Conservation (phyloP, 2,113 vertebrate genomes). For the Ia io region DNA sequence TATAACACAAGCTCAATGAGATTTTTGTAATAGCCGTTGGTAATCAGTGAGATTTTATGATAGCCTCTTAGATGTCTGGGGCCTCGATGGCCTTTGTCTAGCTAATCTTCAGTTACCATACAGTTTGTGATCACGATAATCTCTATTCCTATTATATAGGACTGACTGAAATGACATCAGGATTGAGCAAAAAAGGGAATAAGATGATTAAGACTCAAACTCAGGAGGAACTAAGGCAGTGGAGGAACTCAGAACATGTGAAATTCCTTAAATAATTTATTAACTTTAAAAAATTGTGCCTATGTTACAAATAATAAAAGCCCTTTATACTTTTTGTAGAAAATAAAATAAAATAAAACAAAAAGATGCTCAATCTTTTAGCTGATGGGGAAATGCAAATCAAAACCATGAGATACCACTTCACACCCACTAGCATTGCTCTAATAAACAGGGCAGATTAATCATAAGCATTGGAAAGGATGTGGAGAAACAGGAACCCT, state of each 20-base stretch:
- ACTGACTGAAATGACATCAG: not conserved
- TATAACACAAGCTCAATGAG: too few relatives aligned
- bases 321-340: too few relatives aligned
- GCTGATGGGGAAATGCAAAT: not conserved
- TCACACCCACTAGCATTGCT: not conserved
- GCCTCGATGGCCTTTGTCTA: not conserved
- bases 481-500: not conserved
- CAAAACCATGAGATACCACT: not conserved
- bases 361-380: not conserved
- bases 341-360: too few relatives aligned
- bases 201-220: too few relatives aligned
- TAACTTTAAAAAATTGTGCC: too few relatives aligned
- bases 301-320: too few relatives aligned
- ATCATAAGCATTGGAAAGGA: not conserved
- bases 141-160: not conserved
- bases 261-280: too few relatives aligned
- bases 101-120: not conserved
- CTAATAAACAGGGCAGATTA: not conserved
- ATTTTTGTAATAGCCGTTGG: too few relatives aligned
- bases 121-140: not conserved
- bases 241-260: too few relatives aligned
- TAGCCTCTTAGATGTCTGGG: too few relatives aligned
- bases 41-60: too few relatives aligned
- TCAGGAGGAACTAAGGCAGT: too few relatives aligned
- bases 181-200: slow-evolving; percentile 27